Evolutionary conservation across 2,113 vertebrate species (phyloP).

Genomic region (Microtus pennsylvanicus): DNA sequence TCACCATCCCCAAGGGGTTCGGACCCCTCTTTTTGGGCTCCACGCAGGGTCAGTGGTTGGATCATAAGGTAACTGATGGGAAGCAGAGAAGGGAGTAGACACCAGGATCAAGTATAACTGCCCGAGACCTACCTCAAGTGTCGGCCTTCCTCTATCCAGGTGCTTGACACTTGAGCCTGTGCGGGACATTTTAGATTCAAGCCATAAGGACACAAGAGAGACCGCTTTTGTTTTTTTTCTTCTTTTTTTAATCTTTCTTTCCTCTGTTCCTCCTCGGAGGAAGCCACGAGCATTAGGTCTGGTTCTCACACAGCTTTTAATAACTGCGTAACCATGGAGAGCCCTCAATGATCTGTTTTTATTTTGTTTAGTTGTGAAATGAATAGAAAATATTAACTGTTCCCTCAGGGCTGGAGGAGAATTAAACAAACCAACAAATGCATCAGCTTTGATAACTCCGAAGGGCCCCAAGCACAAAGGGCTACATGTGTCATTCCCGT

Average conservation of each 20-base stretch:
- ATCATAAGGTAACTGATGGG: background rate
- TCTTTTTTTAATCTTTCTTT: background rate
- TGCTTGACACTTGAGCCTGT: background rate
- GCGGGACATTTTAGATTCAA: background rate
- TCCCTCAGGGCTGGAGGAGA: conserved; percentile 1
- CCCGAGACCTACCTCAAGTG: background rate
- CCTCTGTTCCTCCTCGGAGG: background rate
- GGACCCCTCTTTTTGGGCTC: background rate
- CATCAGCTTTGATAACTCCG: background rate
- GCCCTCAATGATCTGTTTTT: background rate
- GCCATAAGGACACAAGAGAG: background rate
- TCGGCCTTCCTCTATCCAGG: too few species aligned
- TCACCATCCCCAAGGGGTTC: background rate
- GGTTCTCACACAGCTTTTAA: background rate
- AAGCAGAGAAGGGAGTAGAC: background rate
- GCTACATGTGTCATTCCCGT: accelerated
- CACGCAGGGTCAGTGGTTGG: background rate
- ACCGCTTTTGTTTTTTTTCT: background rate
- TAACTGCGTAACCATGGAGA: background rate
- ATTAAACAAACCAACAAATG: background rate
- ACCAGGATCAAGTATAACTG: background rate
- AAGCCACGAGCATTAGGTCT: background rate
- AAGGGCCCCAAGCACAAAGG: background rate
- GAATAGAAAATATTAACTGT: conserved; percentile 15
- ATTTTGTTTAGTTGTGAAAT: conserved; percentile 50